These are phyloP conservation scores for Plestiodon gilberti DNA, from an alignment of 2,113 vertebrate species.

Conservation along the genomic window DNA sequence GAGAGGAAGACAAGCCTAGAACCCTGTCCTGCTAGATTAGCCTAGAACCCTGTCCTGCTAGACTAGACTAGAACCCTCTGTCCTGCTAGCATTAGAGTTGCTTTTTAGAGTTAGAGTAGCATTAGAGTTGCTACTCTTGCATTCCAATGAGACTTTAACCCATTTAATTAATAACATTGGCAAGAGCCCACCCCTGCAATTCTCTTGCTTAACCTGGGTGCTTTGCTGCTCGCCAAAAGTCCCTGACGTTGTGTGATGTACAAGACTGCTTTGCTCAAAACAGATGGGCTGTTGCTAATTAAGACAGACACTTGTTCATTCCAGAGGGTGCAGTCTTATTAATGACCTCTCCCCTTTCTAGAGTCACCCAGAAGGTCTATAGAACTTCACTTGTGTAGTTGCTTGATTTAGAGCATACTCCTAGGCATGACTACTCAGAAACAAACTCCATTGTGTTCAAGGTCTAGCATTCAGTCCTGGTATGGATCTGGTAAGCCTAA, in stretches of 20 bases:
- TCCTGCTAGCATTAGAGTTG: too few relatives aligned
- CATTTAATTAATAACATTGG: constrained; percentile 17
- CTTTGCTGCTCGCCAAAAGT: constrained; percentile 35
- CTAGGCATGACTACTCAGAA: too few relatives aligned
- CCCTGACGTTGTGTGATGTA: constrained; percentile 31
- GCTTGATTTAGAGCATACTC: constrained; percentile 23
- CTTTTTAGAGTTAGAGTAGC: too few relatives aligned
- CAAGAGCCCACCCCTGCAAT: neutral
- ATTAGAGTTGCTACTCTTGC: too few relatives aligned
- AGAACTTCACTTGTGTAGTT: constrained; percentile 46
- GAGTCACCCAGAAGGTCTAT: constrained; percentile 29
- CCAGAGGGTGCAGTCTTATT: constrained; percentile 55
- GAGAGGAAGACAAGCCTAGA: neutral
- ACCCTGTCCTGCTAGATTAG: neutral
- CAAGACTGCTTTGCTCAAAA: constrained; percentile 55
- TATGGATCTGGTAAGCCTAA: too few relatives aligned
- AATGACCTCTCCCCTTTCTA: constrained; percentile 41
- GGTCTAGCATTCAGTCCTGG: too few relatives aligned
- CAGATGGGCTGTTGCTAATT: constrained; percentile 49
- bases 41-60: too few relatives aligned
- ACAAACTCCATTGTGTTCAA: too few relatives aligned
- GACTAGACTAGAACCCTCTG: too few relatives aligned
- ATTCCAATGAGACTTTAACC: neutral
- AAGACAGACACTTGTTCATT: constrained; percentile 47
- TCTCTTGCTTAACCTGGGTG: constrained; percentile 22